Evolutionary conservation across 2,888 invertebrate species (phyloP).

Genomic region (Heliconius hortense): DNA sequence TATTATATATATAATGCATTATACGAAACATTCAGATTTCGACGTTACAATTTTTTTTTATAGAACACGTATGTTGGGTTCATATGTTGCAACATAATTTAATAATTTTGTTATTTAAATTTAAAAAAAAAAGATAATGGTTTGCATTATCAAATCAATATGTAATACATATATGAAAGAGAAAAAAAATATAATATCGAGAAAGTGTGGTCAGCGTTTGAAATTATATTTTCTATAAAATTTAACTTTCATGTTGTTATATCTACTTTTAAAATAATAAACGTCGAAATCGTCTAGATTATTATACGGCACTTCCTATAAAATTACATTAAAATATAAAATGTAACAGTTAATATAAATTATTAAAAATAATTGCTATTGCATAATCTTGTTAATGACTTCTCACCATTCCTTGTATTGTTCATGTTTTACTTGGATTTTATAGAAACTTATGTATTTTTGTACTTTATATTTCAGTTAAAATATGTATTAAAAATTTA

Average conservation of each 20-base stretch:
- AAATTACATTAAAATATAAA: conserved; percentile 37
- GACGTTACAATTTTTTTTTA: conserved; percentile 26
- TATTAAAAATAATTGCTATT: conserved; percentile 43
- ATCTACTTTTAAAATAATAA: conserved; percentile 17
- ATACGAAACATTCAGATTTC: conserved; percentile 34
- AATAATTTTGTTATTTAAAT: too few relatives aligned
- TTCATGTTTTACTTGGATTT: conserved; percentile 51
- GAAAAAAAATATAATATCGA: neutral
- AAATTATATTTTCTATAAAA: conserved; percentile 17
- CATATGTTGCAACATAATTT: neutral
- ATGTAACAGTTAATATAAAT: conserved; percentile 40
- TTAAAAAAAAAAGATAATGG: neutral
- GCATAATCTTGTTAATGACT: conserved; percentile 51
- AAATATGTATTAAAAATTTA: conserved; percentile 36
- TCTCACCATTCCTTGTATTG: conserved; percentile 65
- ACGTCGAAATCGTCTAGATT: conserved; percentile 34
- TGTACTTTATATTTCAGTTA: conserved; percentile 47
- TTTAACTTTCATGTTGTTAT: conserved; percentile 18
- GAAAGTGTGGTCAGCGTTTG: neutral
- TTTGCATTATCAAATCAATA: neutral
- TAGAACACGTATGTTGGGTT: neutral
- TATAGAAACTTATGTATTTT: conserved; percentile 48
- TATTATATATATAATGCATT: conserved; percentile 23
- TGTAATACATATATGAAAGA: neutral
- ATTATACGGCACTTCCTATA: conserved; percentile 42